A percentile compares a stretch with the other conserved stretches of the same genome.
phyloP scores from a whole-genome alignment of 2,888 invertebrate genomes.

The Sphecodes monilicornis region DNA sequence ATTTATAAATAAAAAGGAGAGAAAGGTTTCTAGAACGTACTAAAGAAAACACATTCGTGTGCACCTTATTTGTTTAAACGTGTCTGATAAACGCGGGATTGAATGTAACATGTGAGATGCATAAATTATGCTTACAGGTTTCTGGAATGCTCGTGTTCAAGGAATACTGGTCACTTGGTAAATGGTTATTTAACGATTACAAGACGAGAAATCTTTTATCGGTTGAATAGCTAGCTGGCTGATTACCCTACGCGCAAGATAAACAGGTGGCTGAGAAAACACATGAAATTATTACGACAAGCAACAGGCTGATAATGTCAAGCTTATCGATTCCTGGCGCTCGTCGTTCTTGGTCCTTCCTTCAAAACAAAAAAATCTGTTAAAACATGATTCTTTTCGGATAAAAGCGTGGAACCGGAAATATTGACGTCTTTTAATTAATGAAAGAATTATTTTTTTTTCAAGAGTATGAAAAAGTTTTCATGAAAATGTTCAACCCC shows the following conservation, averaged over 20 bases:
- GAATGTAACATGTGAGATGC: not conserved
- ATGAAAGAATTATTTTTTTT: conserved; percentile 1
- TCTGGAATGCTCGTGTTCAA: conserved; percentile 13
- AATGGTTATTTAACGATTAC: conserved; percentile 11
- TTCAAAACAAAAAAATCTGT: not conserved
- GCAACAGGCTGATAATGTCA: conserved; percentile 4
- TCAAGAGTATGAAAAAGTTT: not conserved
- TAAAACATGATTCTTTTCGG: not conserved
- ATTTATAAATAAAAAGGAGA: too few species aligned
- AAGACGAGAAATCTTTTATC: conserved; percentile 1
- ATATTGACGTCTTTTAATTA: not conserved
- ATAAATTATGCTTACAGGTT: conserved; percentile 4
- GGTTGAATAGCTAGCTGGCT: not conserved
- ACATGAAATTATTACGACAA: conserved; percentile 46
- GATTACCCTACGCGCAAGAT: conserved; percentile 15
- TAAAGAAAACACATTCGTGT: too few species aligned
- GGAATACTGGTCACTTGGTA: not conserved
- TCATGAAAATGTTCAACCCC: not conserved
- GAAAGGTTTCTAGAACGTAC: too few species aligned
- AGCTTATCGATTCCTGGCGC: conserved; percentile 22
- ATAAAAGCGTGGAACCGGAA: not conserved
- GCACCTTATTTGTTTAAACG: too few species aligned
- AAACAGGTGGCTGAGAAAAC: conserved; percentile 18
- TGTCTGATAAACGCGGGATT: not conserved
- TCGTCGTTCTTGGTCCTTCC: not conserved